Conservation (phyloP, 2,797 vertebrate species). For the Pogonophryne albipinna region DNA sequence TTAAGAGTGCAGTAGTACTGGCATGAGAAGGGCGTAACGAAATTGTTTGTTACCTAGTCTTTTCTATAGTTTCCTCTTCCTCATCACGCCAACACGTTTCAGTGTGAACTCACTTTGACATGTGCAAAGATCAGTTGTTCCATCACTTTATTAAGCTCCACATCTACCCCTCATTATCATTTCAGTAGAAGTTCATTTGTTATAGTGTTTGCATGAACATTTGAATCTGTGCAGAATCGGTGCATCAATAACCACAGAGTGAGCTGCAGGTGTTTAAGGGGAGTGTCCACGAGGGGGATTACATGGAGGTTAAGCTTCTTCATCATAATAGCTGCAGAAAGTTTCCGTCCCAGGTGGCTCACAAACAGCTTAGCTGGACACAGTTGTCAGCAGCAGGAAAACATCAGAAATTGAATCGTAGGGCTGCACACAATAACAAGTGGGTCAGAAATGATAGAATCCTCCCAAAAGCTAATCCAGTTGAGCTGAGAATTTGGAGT, state of each 20-base stretch:
- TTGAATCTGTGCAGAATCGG: not conserved
- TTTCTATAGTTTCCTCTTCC: not conserved
- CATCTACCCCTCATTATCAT: not conserved
- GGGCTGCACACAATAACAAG: slow-evolving; percentile 45
- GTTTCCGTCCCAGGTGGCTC: slow-evolving; percentile 78
- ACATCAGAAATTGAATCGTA: slow-evolving; percentile 69
- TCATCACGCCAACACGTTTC: not conserved
- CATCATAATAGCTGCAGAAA: slow-evolving; percentile 75
- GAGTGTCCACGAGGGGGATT: slow-evolving; percentile 69
- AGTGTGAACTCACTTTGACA: not conserved
- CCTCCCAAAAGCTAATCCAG: slow-evolving; percentile 65
- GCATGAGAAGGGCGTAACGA: not conserved
- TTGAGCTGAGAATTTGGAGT: slow-evolving; percentile 58
- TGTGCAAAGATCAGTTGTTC: not conserved
- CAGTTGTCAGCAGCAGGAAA: slow-evolving; percentile 53
- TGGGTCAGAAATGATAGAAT: slow-evolving; percentile 74
- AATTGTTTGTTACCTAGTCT: not conserved
- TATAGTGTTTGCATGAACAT: not conserved
- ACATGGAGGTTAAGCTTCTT: slow-evolving; percentile 75
- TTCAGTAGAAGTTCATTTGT: not conserved
- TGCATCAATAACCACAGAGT: slow-evolving; percentile 27
- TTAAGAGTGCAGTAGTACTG: not conserved
- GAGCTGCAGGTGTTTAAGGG: slow-evolving; percentile 65
- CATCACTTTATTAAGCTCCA: not conserved
- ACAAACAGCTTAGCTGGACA: slow-evolving; percentile 71